Conservation (phyloP, 2,113 vertebrate genomes). For the Chlorodrepanis virens region DNA sequence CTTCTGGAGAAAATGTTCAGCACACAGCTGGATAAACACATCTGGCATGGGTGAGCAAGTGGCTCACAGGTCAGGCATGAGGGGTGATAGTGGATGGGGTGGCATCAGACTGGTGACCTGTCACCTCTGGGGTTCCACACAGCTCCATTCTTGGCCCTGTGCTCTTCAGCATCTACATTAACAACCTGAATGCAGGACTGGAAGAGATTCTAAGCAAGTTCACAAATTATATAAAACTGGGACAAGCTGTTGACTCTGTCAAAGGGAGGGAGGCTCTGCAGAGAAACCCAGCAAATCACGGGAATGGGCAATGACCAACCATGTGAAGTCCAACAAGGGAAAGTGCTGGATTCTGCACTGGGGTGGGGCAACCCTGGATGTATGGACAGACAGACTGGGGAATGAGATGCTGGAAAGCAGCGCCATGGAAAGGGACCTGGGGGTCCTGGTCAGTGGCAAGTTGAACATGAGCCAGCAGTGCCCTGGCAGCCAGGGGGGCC, state of each 20-base stretch:
- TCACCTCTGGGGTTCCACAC: background rate
- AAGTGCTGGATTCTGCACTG: background rate
- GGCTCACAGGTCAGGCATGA: rapidly evolving
- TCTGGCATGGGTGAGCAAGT: background rate
- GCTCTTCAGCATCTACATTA: background rate
- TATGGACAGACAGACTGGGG: rapidly evolving
- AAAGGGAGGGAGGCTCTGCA: background rate
- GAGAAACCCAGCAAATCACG: background rate
- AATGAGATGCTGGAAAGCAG: background rate
- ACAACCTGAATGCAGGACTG: background rate
- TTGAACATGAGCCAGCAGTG: background rate
- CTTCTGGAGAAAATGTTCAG: background rate
- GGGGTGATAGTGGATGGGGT: background rate
- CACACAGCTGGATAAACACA: background rate
- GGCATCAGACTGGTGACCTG: background rate
- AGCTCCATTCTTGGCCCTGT: rapidly evolving
- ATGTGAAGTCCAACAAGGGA: background rate
- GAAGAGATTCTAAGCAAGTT: background rate
- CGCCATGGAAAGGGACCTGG: rapidly evolving
- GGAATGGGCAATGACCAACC: background rate
- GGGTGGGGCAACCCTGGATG: background rate
- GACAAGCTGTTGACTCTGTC: background rate
- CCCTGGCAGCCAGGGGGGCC: background rate
- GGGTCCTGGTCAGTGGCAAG: background rate
- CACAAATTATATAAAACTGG: too few species aligned